A percentile compares a stretch with the other conserved stretches of the same genome.
Conservation (phyloP, 2,797 vertebrate species). For the Dermochelys coriacea region DNA sequence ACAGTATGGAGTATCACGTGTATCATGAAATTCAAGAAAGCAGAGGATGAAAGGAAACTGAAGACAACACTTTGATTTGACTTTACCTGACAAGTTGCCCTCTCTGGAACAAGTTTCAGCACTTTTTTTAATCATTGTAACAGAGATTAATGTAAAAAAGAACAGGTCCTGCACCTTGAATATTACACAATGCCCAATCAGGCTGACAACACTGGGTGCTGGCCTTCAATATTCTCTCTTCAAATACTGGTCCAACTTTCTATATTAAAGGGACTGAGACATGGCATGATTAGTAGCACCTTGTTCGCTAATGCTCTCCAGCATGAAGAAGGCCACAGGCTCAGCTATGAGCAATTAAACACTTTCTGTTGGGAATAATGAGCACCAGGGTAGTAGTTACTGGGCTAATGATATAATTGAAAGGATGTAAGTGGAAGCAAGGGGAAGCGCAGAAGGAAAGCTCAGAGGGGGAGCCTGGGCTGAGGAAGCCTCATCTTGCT, state of each 20-base stretch:
- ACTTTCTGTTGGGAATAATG: background rate
- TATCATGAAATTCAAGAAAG: background rate
- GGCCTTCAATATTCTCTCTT: background rate
- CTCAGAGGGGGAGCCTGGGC: too few species aligned
- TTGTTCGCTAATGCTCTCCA: background rate
- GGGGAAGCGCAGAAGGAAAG: background rate
- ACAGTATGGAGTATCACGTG: background rate
- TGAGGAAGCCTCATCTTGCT: background rate
- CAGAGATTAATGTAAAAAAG: background rate
- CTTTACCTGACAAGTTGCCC: background rate
- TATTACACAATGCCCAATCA: background rate
- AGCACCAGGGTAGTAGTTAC: background rate
- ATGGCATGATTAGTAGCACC: background rate
- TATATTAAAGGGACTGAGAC: background rate
- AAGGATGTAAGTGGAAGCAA: background rate
- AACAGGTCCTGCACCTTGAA: background rate
- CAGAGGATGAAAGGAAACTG: background rate
- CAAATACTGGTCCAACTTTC: background rate
- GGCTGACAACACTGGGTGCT: background rate
- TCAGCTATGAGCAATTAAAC: background rate
- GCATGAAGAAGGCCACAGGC: background rate
- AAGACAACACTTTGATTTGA: background rate
- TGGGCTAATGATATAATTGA: background rate
- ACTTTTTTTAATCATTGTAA: constrained; percentile 11
- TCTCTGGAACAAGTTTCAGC: background rate